Conservation (phyloP, 1,140 invertebrate species). For the Drosophila varians region DNA sequence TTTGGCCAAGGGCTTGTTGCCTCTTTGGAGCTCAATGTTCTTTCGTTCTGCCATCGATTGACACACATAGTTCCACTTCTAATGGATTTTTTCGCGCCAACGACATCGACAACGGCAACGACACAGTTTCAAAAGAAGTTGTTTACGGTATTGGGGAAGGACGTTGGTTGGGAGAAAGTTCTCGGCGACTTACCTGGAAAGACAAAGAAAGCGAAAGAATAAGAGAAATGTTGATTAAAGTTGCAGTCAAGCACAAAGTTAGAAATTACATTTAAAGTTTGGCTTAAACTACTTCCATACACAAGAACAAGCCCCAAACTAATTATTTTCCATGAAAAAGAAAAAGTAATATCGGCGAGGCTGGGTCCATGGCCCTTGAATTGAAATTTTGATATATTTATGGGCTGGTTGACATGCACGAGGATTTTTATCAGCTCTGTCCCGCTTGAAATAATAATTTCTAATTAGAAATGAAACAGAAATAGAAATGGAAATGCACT, state of each 20-base stretch:
- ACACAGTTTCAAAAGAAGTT: constrained; percentile 66
- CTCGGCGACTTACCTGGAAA: constrained; percentile 63
- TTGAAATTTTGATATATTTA: constrained; percentile 72
- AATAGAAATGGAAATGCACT: constrained; percentile 28
- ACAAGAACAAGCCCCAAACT: background rate
- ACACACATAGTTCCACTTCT: constrained; percentile 78
- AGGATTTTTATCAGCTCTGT: constrained; percentile 57
- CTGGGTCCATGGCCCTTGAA: constrained; percentile 27
- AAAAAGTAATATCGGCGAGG: constrained; percentile 36
- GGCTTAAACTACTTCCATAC: background rate
- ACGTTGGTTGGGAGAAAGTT: constrained; percentile 36
- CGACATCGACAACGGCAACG: constrained; percentile 34
- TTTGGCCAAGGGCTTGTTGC: constrained; percentile 11
- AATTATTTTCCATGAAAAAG: background rate
- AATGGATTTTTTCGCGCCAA: constrained; percentile 80
- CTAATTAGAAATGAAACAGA: constrained; percentile 67
- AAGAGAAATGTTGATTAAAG: constrained; percentile 46
- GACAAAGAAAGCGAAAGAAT: constrained; percentile 33
- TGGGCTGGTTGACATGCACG: constrained; percentile 37
- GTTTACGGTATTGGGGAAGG: constrained; percentile 40
- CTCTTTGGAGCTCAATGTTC: constrained; percentile 46
- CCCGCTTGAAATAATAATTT: constrained; percentile 44
- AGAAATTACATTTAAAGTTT: constrained; percentile 71
- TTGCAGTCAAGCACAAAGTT: constrained; percentile 35
- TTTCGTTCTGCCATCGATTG: constrained; percentile 71